phyloP scores from a whole-genome alignment of 2,797 vertebrate species.

The Mergus octosetaceus region DNA sequence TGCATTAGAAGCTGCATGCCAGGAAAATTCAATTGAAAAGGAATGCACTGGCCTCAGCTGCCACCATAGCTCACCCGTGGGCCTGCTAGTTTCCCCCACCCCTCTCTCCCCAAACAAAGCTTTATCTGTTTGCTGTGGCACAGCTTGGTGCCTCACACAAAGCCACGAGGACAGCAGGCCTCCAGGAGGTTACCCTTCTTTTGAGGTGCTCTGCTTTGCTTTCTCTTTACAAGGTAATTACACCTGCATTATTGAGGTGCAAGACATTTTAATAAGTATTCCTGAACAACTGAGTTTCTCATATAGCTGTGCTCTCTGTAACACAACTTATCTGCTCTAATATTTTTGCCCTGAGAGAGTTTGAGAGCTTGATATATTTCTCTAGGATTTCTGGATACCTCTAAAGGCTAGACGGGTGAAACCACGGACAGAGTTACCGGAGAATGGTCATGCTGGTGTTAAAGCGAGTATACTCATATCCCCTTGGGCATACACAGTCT shows the following conservation, averaged over 20 bases:
- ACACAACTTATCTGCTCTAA: neutral
- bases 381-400: neutral
- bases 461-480: neutral
- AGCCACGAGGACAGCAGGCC: neutral
- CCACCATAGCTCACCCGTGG: neutral
- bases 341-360: neutral
- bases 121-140: neutral
- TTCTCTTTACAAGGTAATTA: neutral
- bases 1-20: neutral
- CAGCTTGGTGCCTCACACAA: neutral
- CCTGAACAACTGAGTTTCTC: neutral
- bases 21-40: slow-evolving; percentile 37
- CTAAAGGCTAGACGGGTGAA: neutral
- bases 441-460: neutral
- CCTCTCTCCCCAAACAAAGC: neutral
- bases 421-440: neutral
- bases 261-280: neutral
- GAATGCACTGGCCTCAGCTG: slow-evolving; percentile 36
- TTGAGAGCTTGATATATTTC: neutral
- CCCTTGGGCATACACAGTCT: neutral
- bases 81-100: neutral
- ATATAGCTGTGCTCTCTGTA: fast-evolving
- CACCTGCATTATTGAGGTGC: fast-evolving
- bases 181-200: neutral
- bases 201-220: neutral